Base-by-base conservation (phyloP, 1,140 invertebrate genomes). In the Magallana gigas region DNA sequence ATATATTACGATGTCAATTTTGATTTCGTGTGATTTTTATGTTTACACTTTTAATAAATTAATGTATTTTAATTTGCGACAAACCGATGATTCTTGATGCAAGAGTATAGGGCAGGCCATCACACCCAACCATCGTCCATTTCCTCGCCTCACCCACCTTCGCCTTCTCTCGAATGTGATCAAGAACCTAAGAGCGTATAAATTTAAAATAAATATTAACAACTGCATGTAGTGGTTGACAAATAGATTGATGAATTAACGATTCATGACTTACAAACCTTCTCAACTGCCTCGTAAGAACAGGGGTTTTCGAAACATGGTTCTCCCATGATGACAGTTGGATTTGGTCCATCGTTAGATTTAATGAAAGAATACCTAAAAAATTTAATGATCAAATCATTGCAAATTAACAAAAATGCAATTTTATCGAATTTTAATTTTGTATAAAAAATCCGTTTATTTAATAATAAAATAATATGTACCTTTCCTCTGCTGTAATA, bases 111-210 rank as follows among this genome's bases (percentile, higher is more conserved):
- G 82, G 83, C 1, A 84, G n/a, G 14, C 83, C 86, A 64, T 87
- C 86, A 87, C 86, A 87, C 5, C 86, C 83, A 29, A 84, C 11
- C 3, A 83, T 64, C 8, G 86, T 84, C 86, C 86, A 84, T 1
- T 68, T 4, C 23, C 62, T 57, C 4, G 12, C 16, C 64, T 5
- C n/a, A 29, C 64, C 64, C 1, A 23, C 64, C 1, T 84, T 16
- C 8, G 23, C 48, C 16, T 9, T 12, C 18, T 76, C 57, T 11
- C 71, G 23, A 23, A 86, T 16, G 64, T 62, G 85, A 56, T 62
- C 23, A 2, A 83, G 59, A 1, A 82, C 85, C 71, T 62, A 5
- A 7, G 36, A 36, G 23, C 23, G 36, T 36, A 36, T 36, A 36
- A 1, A 36, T 36, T 36, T 36, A 3, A 36, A 36, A 36, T 36